phyloP scores from a whole-genome alignment of 2,797 vertebrate species.

The Bucorvus abyssinicus region DNA sequence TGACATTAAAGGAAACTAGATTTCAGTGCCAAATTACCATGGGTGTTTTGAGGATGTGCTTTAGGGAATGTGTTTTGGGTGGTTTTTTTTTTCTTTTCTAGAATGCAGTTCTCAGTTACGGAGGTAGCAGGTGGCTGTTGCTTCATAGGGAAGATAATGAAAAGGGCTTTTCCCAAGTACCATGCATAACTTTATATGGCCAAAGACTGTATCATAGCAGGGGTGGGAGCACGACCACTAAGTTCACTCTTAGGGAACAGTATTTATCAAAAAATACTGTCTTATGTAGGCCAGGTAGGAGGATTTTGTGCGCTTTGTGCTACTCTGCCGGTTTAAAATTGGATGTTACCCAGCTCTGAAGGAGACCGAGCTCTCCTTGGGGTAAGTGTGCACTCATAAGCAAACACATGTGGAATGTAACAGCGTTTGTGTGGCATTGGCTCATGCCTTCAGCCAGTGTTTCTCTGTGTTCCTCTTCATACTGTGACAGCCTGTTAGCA shows the following conservation, averaged over 20 bases:
- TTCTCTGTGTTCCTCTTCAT: background rate
- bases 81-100: background rate
- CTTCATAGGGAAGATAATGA: background rate
- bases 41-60: background rate
- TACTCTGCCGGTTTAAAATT: background rate
- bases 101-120: background rate
- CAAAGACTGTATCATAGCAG: background rate
- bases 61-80: background rate
- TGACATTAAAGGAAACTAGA: background rate
- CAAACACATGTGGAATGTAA: accelerated
- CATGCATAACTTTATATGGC: accelerated
- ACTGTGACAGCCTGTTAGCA: background rate
- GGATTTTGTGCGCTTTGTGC: background rate
- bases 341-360: background rate
- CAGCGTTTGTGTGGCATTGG: background rate
- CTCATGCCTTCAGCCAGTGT: background rate
- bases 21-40: background rate
- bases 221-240: background rate
- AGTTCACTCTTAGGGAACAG: background rate
- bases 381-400: background rate
- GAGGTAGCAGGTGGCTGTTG: background rate
- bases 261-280: background rate
- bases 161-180: background rate
- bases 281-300: background rate
- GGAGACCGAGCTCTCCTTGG: accelerated